Evolutionary conservation across 2,113 vertebrate species (phyloP), one percentile per base, ranked within the genome.

Genomic region (Trogon melanurus): DNA sequence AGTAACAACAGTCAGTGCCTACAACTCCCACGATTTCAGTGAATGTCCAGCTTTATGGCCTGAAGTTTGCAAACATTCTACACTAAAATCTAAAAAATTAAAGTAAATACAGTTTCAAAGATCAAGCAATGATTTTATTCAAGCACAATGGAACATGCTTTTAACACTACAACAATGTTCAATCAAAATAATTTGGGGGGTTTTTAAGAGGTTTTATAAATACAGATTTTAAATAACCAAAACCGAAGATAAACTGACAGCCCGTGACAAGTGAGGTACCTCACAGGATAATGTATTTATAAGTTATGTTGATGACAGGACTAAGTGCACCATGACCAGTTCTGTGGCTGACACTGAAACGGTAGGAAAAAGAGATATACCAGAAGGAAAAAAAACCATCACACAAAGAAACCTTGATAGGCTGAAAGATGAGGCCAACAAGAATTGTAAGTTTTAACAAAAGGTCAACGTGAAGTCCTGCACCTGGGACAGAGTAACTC

Each of bases 241-340:
- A 88, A n/a, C 2, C 14, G 47, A 79, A 80, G 25, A 70, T 44
- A 26, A 92, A 71, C 45, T 48, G 26, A 60, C 25, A 93, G 36
- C 32, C 60, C 16, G 18, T 2, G 15, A 78, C 32, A 60, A 69
- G 17, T 32, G 16, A 73, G 36, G 50, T 20, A 54, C 16, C 1
- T 2, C 41, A 60, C 70, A 85, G 20, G 20, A 36, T 13, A 85
- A 38, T 44, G 16, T 22, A 29, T 48, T 90, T 69, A 87, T 44
- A 58, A 91, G 53, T 12, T 0, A 78, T 17, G 53, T 3, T 21
- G 41, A 71, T 41, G 36, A 84, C 51, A 66, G 21, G n/a, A 60
- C 41, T 0, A 2, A 60, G n/a, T 0, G 1, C 20, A 79, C 22
- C 22, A 29, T 74, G 72, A 48, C 5, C 44, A 44, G 16, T 86